Percentiles rank a stretch among this genome's conserved stretches.
Conservation (phyloP, 2,888 invertebrate species). For the Metellina segmentata region DNA sequence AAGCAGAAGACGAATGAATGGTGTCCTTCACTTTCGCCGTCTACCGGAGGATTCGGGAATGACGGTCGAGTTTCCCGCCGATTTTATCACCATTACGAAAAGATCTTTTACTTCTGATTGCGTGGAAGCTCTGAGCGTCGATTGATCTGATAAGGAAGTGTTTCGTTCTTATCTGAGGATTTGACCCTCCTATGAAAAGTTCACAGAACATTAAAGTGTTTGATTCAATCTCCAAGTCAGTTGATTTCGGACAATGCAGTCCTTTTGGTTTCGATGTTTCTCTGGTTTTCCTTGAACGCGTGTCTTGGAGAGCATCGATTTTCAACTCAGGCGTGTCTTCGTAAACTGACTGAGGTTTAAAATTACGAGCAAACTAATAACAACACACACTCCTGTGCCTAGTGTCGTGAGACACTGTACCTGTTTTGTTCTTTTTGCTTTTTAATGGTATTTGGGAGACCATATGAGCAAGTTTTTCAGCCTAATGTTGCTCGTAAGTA, state of each 20-base stretch:
- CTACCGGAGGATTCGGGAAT: constrained; percentile 1
- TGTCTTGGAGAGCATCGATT: too few relatives aligned
- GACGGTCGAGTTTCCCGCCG: not conserved
- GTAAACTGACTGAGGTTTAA: too few relatives aligned
- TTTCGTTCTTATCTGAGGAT: not conserved
- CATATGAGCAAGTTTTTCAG: too few relatives aligned
- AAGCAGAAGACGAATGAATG: constrained; percentile 25
- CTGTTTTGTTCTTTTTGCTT: too few relatives aligned
- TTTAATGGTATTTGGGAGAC: too few relatives aligned
- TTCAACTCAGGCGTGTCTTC: too few relatives aligned
- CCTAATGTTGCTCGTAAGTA: too few relatives aligned
- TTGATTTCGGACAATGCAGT: not conserved
- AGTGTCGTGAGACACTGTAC: too few relatives aligned
- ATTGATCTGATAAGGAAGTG: constrained; percentile 18
- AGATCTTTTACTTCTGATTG: not conserved
- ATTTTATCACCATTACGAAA: not conserved
- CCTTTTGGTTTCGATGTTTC: not conserved
- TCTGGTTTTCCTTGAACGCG: not conserved
- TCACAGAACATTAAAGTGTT: not conserved
- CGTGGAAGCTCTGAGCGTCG: not conserved
- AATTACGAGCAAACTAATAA: too few relatives aligned
- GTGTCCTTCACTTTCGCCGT: not conserved
- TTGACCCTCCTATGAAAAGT: not conserved
- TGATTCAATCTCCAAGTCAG: not conserved
- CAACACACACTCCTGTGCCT: too few relatives aligned